Evolutionary conservation across 2,888 invertebrate genomes (phyloP), one percentile per base, ranked within the genome.

Genomic region (Nomada ferruginata): DNA sequence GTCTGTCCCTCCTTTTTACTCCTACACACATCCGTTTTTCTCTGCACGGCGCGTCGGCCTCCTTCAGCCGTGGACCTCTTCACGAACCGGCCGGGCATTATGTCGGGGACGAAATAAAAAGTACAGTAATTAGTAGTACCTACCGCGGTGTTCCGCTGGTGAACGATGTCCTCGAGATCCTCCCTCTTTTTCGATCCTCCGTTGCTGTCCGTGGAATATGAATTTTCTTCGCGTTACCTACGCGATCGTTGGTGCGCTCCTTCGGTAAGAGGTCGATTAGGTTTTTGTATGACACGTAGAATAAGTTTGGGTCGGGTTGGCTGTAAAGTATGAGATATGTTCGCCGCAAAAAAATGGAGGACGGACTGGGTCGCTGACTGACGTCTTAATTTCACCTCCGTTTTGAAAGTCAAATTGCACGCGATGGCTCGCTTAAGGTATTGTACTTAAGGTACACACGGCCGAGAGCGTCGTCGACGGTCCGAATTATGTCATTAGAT

Each of bases 401-500:
- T 50, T 52, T 69, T 74, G 69, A 63, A 59, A 75, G 74, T 55
- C 55, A 74, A 64, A 71, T 74, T 63, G 78, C 44, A 44, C 23
- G n/a, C 61, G 29, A n/a, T 7, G 53, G 9, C 20, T 20, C 10
- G 10, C 36, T 36, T 29, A 7, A 53, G 53, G 20, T 53, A 7
- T 18, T 29, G 20, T 53, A 7, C 29, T 29, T 10, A 57, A n/a
- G 11, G 26, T 20, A 42, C 11, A 53, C 23, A 18, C 55, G 60
- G 47, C 66, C 61, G 59, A 53, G 29, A n/a, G 20, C 11, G 66
- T 57, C 61, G 65, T 61, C 44, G 53, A 20, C 78, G 57, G 72
- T 73, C 69, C 84, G 90, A 91, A 91, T 91, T 89, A 90, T 88
- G 89, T 91, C 90, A 91, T 91, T 91, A 85, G 73, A 90, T 82